Percentiles rank a stretch among this genome's conserved stretches.
Evolutionary conservation across 2,888 invertebrate genomes (phyloP).

Genomic region (Amblyteles armatorius): DNA sequence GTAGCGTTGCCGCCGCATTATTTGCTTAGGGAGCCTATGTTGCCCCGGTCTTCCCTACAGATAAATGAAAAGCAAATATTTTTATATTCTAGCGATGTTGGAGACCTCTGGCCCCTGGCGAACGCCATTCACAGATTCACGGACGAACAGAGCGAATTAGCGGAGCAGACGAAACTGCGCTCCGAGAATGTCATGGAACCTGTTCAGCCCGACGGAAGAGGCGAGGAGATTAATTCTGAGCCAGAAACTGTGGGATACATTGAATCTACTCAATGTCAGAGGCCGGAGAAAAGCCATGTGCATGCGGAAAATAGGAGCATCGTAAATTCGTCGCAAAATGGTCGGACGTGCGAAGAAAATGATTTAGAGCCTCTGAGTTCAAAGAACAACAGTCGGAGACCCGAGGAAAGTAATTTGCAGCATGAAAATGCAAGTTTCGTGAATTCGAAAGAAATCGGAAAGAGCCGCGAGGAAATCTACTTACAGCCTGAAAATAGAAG

Average conservation of each 20-base stretch:
- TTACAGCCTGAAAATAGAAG: slow-evolving; percentile 10
- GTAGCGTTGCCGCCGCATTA: too few species aligned
- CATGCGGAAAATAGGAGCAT: neutral
- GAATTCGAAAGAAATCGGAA: neutral
- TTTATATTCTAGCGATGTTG: slow-evolving; percentile 21
- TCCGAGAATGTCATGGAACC: slow-evolving; percentile 39
- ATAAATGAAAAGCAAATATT: neutral
- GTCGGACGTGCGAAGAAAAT: neutral
- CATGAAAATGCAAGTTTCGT: slow-evolving; percentile 19
- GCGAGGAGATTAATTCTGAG: neutral
- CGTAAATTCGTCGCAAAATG: neutral
- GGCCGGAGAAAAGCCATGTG: neutral
- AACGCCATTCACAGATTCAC: slow-evolving; percentile 6
- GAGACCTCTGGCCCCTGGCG: slow-evolving; percentile 35
- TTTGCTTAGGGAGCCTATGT: too few species aligned
- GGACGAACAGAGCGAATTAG: neutral
- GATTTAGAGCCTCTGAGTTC: neutral
- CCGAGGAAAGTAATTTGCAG: neutral
- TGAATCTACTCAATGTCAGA: slow-evolving; percentile 5
- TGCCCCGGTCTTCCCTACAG: too few species aligned
- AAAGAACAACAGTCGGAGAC: neutral
- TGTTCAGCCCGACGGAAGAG: neutral
- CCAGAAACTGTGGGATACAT: neutral
- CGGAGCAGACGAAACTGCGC: slow-evolving; percentile 31
- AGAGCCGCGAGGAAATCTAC: neutral